Evolutionary conservation across 2,888 invertebrate genomes (phyloP).

Genomic region (Drosophila yooni): DNA sequence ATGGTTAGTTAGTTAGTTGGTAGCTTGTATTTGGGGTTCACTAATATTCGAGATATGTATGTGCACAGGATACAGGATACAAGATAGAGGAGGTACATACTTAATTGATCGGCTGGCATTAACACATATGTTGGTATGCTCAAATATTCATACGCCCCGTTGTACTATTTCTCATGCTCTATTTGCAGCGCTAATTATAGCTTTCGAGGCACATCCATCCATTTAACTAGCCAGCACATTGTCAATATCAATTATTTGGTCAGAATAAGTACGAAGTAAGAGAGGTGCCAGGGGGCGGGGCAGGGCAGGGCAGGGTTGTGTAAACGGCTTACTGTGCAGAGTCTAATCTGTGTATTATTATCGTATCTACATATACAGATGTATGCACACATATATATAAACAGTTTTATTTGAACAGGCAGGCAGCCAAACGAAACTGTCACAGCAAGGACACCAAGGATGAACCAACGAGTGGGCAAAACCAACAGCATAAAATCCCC

Average conservation of each 20-base stretch:
- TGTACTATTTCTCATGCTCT: constrained; percentile 33
- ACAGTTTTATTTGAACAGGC: constrained; percentile 51
- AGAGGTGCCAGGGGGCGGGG: not conserved
- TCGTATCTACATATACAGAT: not conserved
- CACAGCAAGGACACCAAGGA: constrained; percentile 31
- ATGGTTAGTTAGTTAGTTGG: not conserved
- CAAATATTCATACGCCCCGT: constrained; percentile 34
- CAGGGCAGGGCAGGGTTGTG: not conserved
- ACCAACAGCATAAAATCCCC: not conserved
- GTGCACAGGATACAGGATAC: not conserved
- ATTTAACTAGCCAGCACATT: constrained; percentile 9
- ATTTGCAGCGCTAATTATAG: constrained; percentile 57
- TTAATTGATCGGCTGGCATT: not conserved
- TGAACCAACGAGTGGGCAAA: constrained; percentile 8
- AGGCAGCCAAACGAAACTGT: constrained; percentile 57
- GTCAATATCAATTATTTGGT: constrained; percentile 62
- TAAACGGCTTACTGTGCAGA: constrained; percentile 11
- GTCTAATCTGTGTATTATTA: constrained; percentile 50
- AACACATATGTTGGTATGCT: not conserved
- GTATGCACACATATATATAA: constrained; percentile 5
- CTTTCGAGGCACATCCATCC: not conserved
- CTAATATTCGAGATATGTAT: not conserved
- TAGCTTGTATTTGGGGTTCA: not conserved
- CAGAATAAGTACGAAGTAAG: not conserved
- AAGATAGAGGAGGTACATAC: not conserved